Evolutionary conservation across 2,888 invertebrate species (phyloP), one percentile per base, ranked within the genome.

Genomic region (Papilio demoleus): DNA sequence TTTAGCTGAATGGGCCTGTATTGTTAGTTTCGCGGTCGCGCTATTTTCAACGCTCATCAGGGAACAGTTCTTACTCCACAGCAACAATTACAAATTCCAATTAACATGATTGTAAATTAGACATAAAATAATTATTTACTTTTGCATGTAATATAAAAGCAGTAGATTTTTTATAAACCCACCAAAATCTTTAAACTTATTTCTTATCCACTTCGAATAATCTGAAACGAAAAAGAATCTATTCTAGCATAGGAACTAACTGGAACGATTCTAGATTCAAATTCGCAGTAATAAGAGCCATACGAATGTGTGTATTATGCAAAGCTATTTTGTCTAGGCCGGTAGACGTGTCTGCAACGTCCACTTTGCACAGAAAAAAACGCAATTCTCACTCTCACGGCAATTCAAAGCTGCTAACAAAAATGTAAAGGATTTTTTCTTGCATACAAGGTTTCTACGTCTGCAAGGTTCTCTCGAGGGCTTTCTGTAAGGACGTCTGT

Each of bases 401-500:
- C 60, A 70, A 70, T 60, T 45, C 58, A 70, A 45, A 70, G 70
- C 68, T 70, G 36, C 65, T 70, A 73, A 73, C 73, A 68, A 72
- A 71, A 72, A 58, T 65, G 70, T 66, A 58, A 67, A 50, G 63
- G 64, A 68, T 63, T 65, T 72, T 73, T 70, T 58, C 62, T 65
- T 68, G 71, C 65, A 72, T 66, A 68, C 71, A 72, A 72, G 74
- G 73, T 75, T 72, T 71, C 47, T 6, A 31, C 47, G 60, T 27
- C 45, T 62, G 67, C 70, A 72, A 70, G 61, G 64, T 74, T 64
- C 77, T 79, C 74, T 72, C 68, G 69, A 69, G 79, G 75, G 76
- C 72, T 71, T 67, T 67, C 73, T 71, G 72, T 73, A 72, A 76
- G 78, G 74, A 74, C 74, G 72, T 76, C 77, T 79, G 71, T 73